Percentiles rank a stretch among this genome's conserved stretches.
phyloP scores from a whole-genome alignment of 2,797 vertebrate species.

The Urosaurus nigricauda region DNA sequence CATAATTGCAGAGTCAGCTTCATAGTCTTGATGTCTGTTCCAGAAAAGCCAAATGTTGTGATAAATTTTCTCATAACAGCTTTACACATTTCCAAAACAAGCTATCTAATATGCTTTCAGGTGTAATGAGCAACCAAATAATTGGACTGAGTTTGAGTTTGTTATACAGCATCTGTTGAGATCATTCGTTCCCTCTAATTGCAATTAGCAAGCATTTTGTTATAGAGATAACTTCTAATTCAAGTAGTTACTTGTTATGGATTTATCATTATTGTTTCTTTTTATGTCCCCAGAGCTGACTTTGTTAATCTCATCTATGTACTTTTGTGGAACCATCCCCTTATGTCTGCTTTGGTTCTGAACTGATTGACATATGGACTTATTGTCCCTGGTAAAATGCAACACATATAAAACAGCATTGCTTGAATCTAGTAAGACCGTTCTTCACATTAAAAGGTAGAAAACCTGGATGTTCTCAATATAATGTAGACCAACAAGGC shows the following conservation, averaged over 20 bases:
- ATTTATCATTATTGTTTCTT: conserved; percentile 43
- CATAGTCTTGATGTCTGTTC: conserved; percentile 38
- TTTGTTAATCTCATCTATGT: conserved; percentile 9
- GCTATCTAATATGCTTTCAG: conserved; percentile 48
- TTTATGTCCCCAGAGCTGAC: conserved; percentile 23
- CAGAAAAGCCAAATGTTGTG: conserved; percentile 59
- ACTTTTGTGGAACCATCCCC: not conserved
- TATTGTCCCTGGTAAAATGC: not conserved
- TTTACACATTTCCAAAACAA: conserved; percentile 55
- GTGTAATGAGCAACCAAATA: conserved; percentile 55
- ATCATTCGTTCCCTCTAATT: conserved; percentile 49
- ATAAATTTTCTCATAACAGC: conserved; percentile 48
- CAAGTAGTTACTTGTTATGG: conserved; percentile 35
- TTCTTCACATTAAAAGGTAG: not conserved
- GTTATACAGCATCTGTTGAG: conserved; percentile 48
- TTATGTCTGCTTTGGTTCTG: not conserved
- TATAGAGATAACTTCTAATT: conserved; percentile 56
- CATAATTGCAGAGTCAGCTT: conserved; percentile 58
- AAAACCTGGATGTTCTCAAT: not conserved
- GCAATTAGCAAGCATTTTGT: conserved; percentile 56
- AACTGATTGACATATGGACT: not conserved
- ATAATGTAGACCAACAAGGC: not conserved
- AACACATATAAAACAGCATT: not conserved
- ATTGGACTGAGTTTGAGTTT: conserved; percentile 55
- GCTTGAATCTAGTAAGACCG: not conserved